Evolutionary conservation across 2,888 invertebrate genomes (phyloP), one percentile per base, ranked within the genome.

Genomic region (Philereme transversata): DNA sequence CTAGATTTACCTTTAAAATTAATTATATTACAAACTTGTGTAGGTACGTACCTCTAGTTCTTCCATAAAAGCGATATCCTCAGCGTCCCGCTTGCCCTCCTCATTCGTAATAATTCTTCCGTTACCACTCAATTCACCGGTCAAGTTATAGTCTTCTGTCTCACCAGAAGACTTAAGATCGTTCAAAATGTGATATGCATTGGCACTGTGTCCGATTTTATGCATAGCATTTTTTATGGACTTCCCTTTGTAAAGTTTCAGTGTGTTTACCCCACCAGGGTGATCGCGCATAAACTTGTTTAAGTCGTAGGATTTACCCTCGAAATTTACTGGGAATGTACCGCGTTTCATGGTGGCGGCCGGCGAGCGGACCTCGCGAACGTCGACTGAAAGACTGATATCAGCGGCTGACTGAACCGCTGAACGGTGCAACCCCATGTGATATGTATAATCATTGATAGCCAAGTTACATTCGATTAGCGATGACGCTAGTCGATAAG

Each of bases 181-280:
- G 54, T 91, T 87, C 68, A 95, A 84, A 77, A 95, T 88, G 77
- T 95, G 95, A 72, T 94, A 94, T 0, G 95, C 95, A 65, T 94
- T 94, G 50, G 82, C 81, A 66, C 95, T 95, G 77, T 96, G 95
- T 7, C 93, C 88, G 41, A 92, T 93, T 22, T 92, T 85, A 49
- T 79, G 72, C 93, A 95, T 93, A 9, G 92, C 93, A 11, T 87
- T 81, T 22, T 88, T 80, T 40, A 95, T 83, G 54, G 93, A 93
- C 73, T 90, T 93, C 4, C 93, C 93, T 73, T 90, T 85, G 69
- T 90, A 95, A n/a, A 83, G 82, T 68, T 92, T 86, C 0, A 97
- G 82, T 1, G 95, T 95, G 72, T 94, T 95, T 0, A 93, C 80
- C 0, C 97, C 96, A 0, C 96, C 97, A 0, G 97, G 97, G 81